Percentiles rank a stretch among this genome's conserved stretches.
Conservation (phyloP, 2,888 invertebrate genomes). For the Plemyria rubiginata region DNA sequence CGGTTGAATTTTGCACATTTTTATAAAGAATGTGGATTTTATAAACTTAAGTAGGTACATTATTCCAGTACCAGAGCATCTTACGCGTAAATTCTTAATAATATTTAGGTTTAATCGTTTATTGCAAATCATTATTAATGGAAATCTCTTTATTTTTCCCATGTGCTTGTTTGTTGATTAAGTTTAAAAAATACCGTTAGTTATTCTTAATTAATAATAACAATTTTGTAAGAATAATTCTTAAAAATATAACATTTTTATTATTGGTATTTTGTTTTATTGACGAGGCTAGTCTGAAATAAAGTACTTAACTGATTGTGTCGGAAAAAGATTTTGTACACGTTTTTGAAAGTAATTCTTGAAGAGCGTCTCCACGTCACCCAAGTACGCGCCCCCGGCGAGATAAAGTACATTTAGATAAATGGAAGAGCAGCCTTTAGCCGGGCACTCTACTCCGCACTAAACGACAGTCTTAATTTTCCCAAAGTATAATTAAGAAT, state of each 20-base stretch:
- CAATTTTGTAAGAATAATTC: too few relatives aligned
- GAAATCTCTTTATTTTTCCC: too few relatives aligned
- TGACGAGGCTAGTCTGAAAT: too few relatives aligned
- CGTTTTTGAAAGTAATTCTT: background rate
- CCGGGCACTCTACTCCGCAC: slow-evolving; percentile 72
- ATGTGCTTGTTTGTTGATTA: too few relatives aligned
- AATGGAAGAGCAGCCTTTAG: slow-evolving; percentile 76
- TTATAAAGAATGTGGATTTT: background rate
- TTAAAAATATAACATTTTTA: too few relatives aligned
- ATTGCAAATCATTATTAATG: background rate
- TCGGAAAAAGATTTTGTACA: background rate
- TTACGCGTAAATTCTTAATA: too few relatives aligned
- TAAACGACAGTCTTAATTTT: slow-evolving; percentile 85
- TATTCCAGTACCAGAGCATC: too few relatives aligned
- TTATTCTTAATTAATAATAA: too few relatives aligned
- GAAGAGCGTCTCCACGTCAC: slow-evolving; percentile 59
- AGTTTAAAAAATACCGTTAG: too few relatives aligned
- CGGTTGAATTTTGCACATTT: background rate
- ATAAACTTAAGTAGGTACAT: background rate
- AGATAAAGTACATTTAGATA: slow-evolving; percentile 84
- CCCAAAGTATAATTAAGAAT: slow-evolving; percentile 86
- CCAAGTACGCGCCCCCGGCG: slow-evolving; percentile 59
- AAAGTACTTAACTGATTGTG: background rate
- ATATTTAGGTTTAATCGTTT: background rate
- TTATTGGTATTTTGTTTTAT: too few relatives aligned